Conservation (phyloP, 2,113 vertebrate genomes). For the Paramormyrops kingsleyae region DNA sequence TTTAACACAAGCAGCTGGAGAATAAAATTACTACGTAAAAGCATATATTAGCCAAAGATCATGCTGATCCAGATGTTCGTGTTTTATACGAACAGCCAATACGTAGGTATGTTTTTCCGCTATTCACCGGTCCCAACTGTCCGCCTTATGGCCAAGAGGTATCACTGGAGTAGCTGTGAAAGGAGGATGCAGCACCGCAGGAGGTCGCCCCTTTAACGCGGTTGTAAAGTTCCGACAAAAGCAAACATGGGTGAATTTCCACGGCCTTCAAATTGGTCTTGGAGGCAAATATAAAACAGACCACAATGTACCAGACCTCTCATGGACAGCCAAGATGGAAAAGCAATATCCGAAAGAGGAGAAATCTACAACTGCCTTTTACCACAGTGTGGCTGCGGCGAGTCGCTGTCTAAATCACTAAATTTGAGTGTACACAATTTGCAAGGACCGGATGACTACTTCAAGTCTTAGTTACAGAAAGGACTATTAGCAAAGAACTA, state of each 20-base stretch:
- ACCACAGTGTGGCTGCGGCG: background rate
- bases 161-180: background rate
- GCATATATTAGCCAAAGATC: background rate
- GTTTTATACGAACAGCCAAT: background rate
- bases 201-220: slow-evolving; percentile 10
- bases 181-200: background rate
- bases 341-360: background rate
- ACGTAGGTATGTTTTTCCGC: background rate
- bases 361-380: slow-evolving; percentile 9
- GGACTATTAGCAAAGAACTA: background rate
- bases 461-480: background rate
- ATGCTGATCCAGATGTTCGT: background rate
- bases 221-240: background rate
- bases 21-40: background rate
- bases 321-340: background rate
- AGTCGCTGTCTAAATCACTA: background rate
- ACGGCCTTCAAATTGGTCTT: background rate
- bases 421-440: background rate
- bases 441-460: background rate
- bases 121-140: too few species aligned
- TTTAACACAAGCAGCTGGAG: background rate
- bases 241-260: slow-evolving; percentile 1
- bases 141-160: background rate
- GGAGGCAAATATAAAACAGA: slow-evolving; percentile 7
- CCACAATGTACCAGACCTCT: background rate